These are phyloP conservation scores for Pygoscelis antarcticus DNA, from an alignment of 2,113 vertebrate genomes.

Conservation along the genomic window DNA sequence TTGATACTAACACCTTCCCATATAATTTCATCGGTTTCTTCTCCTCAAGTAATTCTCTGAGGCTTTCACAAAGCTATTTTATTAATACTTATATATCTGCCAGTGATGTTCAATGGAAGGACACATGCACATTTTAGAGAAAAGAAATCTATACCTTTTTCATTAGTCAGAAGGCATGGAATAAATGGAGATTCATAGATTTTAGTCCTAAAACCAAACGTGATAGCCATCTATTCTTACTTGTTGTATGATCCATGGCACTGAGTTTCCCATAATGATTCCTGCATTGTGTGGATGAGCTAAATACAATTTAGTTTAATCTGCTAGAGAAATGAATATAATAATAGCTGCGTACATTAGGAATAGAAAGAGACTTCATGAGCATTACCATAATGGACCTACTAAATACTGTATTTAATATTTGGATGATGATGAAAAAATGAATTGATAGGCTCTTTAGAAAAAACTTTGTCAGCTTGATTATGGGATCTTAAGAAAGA, in stretches of 20 bases:
- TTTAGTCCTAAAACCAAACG: not conserved
- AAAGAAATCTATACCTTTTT: not conserved
- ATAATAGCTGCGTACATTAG: not conserved
- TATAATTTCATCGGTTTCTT: not conserved
- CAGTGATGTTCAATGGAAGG: not conserved
- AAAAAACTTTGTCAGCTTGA: not conserved
- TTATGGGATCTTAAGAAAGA: not conserved
- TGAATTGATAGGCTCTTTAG: not conserved
- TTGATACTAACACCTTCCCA: not conserved
- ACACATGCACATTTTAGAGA: not conserved
- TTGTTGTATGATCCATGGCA: not conserved
- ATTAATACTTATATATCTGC: not conserved
- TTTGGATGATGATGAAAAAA: not conserved
- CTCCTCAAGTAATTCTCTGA: not conserved
- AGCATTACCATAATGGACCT: not conserved
- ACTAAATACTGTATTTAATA: constrained; percentile 10
- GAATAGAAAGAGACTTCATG: not conserved
- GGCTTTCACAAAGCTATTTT: not conserved
- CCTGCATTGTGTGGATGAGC: not conserved
- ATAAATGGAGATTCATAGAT: not conserved
- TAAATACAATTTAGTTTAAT: constrained; percentile 22
- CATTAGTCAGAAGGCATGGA: not conserved
- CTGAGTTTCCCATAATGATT: not conserved
- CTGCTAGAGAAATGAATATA: not conserved
- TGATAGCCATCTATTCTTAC: not conserved